Evolutionary conservation across 1,140 invertebrate species (phyloP).

Genomic region (Druon quercuslanigerum): DNA sequence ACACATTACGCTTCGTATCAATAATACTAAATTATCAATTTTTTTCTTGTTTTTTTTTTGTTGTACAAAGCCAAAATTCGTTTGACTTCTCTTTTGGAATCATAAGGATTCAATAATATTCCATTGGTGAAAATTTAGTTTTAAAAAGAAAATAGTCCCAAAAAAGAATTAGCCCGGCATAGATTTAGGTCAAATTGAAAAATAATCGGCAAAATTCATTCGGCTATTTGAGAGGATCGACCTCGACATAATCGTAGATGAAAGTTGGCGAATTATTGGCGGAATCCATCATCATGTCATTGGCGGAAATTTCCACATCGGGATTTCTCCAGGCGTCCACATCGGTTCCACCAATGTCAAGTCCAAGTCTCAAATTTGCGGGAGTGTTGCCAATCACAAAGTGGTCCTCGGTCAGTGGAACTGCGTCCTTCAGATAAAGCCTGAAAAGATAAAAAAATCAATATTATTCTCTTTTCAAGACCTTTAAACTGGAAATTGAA

Average conservation of each 20-base stretch:
- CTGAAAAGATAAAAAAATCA: constrained; percentile 58
- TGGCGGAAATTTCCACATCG: constrained; percentile 55
- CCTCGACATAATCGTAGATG: constrained; percentile 71
- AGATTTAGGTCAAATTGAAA: constrained; percentile 24
- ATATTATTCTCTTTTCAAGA: too few relatives aligned
- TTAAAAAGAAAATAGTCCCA: too few relatives aligned
- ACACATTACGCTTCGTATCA: neutral
- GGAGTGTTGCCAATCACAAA: constrained; percentile 75
- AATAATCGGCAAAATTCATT: neutral
- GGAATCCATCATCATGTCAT: constrained; percentile 57
- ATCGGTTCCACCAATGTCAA: constrained; percentile 67
- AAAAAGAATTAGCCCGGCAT: too few relatives aligned
- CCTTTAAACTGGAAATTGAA: too few relatives aligned
- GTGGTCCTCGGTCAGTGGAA: constrained; percentile 75
- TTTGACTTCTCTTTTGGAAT: too few relatives aligned
- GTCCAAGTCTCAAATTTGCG: constrained; percentile 68
- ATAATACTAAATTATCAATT: too few relatives aligned
- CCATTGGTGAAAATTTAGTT: too few relatives aligned
- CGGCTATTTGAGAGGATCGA: constrained; percentile 67
- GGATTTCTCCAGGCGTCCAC: constrained; percentile 64
- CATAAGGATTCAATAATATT: too few relatives aligned
- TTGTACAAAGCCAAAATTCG: too few relatives aligned
- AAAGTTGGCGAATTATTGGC: constrained; percentile 61
- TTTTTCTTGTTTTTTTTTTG: too few relatives aligned
- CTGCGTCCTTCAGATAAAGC: constrained; percentile 73